phyloP scores from a whole-genome alignment of 2,113 vertebrate species.

The Proterorhinus semilunaris region DNA sequence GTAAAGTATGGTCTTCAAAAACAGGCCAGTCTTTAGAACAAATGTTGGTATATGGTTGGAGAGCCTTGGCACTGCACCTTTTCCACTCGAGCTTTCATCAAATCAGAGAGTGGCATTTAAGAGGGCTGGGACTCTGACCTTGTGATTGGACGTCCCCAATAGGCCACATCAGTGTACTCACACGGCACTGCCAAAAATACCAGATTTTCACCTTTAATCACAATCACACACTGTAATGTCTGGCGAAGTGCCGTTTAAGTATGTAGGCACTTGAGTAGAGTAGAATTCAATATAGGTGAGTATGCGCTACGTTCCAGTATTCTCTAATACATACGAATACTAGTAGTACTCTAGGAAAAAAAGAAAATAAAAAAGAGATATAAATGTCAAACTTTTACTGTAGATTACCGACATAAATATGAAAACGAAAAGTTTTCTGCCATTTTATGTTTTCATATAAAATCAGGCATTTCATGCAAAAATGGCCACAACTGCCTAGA shows the following conservation, averaged over 20 bases:
- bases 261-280: background rate
- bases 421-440: no score
- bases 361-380: no score
- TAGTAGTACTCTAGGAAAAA: no score
- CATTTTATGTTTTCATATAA: no score
- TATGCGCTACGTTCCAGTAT: no score
- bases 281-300: no score
- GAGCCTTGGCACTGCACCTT: background rate
- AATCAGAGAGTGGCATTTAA: conserved; percentile 23
- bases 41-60: background rate
- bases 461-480: no score
- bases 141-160: conserved; percentile 19
- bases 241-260: conserved; percentile 13
- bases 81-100: conserved; percentile 2
- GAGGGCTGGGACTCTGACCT: conserved; percentile 29
- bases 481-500: no score
- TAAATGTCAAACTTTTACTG: no score
- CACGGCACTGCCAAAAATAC: conserved; percentile 21
- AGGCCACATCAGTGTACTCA: background rate
- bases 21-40: background rate
- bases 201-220: conserved; percentile 31
- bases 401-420: no score
- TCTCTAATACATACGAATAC: no score
- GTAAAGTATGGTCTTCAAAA: background rate
- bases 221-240: conserved; percentile 15